Evolutionary conservation across 1,140 invertebrate genomes (phyloP), one percentile per base, ranked within the genome.

Genomic region (Goniozus legneri): DNA sequence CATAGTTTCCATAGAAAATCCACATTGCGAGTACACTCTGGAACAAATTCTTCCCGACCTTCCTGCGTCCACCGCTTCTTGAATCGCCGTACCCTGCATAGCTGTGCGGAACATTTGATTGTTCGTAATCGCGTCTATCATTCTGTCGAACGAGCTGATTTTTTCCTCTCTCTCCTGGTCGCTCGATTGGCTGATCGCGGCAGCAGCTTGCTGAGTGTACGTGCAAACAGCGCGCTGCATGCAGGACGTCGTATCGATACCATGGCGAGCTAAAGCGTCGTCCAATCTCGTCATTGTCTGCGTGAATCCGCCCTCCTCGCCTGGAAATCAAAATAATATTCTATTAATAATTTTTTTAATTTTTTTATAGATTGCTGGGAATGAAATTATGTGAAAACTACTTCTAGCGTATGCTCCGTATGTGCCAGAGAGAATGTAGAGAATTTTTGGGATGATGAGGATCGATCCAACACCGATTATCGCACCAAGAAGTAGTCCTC

Each of bases 391-490:
- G 8, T 21, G 24, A 42, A 31, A 67, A 78, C 81, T 74, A 87
- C 86, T 88, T 73, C 86, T 79, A 13, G 80, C 83, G 47, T 85
- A 85, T 31, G 80, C 72, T n/a, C 82, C 81, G 39, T 87, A 85
- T 2, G 79, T 79, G 24, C 84, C 84, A 1, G 83, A 82, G 33
- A 90, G 79, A 1, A 86, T 77, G 31, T 85, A 81, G 1, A 89
- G 77, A 15, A 91, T 64, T 66, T 91, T 91, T 0, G 88, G 88
- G 18, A 89, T 77, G 1, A 91, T 80, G 8, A 91, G 76, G 31
- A 90, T 81, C 2, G 87, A 86, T 16, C 87, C 88, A 21, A 91
- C 80, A 2, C 88, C 88, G 33, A 91, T 77, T 0, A 89, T 79
- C 6, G 87, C 87, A 0, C 88, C 88, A 7, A 91, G 66, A 2